Conservation (phyloP, 2,888 invertebrate genomes). For the Orchesellides sinensis region DNA sequence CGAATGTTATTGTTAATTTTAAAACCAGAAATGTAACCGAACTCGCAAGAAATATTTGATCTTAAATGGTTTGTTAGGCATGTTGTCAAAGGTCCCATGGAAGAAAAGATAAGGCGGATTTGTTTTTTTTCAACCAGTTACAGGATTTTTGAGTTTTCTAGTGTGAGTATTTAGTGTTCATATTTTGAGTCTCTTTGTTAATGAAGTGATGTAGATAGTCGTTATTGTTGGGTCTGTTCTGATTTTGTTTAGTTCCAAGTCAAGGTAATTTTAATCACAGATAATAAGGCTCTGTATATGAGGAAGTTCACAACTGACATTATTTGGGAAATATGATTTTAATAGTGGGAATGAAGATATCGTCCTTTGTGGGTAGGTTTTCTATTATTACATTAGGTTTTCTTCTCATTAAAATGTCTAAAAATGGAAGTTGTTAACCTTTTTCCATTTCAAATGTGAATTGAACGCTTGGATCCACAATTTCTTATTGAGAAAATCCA, state of each 20-base stretch:
- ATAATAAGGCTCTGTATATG: neutral
- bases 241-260: neutral
- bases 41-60: neutral
- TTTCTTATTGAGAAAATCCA: neutral
- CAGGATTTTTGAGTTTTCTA: neutral
- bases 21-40: slow-evolving; percentile 5
- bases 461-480: slow-evolving; percentile 22
- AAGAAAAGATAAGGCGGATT: neutral
- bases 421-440: neutral
- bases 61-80: neutral
- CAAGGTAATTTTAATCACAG: neutral
- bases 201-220: neutral
- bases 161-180: neutral
- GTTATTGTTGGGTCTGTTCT: neutral
- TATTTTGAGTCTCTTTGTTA: neutral
- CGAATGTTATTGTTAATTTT: no score
- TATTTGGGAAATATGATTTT: slow-evolving; percentile 32
- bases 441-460: slow-evolving; percentile 45
- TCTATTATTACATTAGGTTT: neutral
- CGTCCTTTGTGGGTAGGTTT: slow-evolving; percentile 33
- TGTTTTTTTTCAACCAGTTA: neutral
- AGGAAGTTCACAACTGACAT: slow-evolving; percentile 23
- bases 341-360: slow-evolving; percentile 21
- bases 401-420: slow-evolving; percentile 20
- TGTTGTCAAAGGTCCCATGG: neutral